Conservation (phyloP, 64 coral and sea anemone species). For the Acropora yongei region DNA sequence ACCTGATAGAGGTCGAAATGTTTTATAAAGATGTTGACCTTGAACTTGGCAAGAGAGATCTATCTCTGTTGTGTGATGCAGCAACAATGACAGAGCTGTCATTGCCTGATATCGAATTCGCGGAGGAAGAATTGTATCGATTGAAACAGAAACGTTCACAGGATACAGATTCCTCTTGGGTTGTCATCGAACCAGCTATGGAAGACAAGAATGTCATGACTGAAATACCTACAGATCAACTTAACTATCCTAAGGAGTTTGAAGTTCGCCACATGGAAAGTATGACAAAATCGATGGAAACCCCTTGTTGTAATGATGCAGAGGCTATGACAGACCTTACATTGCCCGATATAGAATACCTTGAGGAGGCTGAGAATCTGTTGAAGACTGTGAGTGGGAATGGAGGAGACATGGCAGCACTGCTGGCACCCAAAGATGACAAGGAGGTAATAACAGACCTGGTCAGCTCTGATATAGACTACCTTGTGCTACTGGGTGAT, state of each 20-base stretch:
- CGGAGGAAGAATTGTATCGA: conserved; percentile 7
- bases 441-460: conserved; percentile 40
- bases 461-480: conserved; percentile 30
- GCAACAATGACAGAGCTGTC: conserved; percentile 3
- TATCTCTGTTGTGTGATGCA: not conserved
- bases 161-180: conserved; percentile 37
- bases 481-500: conserved; percentile 9
- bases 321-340: conserved; percentile 44
- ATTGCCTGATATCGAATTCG: not conserved
- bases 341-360: conserved; percentile 26
- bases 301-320: not conserved
- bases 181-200: conserved; percentile 9
- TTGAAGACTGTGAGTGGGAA: not conserved
- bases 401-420: not conserved
- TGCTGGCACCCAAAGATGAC: conserved; percentile 38
- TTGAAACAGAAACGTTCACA: not conserved
- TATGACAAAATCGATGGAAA: not conserved
- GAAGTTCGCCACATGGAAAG: not conserved
- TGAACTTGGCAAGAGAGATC: not conserved
- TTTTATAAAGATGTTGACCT: not conserved
- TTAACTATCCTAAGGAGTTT: not conserved
- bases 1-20: conserved; percentile 10
- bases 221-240: not conserved
- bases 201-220: not conserved
- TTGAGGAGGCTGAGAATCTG: conserved; percentile 39